Evolutionary conservation across 2,113 vertebrate genomes (phyloP), one percentile per base, ranked within the genome.

Genomic region (Pelecanoides urinatrix): DNA sequence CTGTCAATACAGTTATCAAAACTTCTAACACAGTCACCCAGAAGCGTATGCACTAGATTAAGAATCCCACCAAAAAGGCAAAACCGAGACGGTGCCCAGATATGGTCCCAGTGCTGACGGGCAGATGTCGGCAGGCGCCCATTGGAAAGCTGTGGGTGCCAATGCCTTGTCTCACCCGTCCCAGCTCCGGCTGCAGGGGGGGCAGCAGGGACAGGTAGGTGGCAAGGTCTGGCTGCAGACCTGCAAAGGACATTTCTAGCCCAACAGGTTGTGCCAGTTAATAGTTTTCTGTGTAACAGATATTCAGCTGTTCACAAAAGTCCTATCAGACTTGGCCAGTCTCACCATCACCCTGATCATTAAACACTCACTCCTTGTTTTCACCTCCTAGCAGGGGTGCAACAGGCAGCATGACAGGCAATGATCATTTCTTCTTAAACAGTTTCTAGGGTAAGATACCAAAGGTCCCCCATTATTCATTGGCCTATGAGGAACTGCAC

Each of bases 91-190:
- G 7, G 16, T n/a, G 9, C 14, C 27, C 65, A 66, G 49, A 9
- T 3, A 13, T 0, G 5, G 20, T 3, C 17, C 23, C 0, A 0
- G 34, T 8, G 27, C 62, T 8, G 8, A 22, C 2, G 5, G 30
- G 18, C 45, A 88, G 55, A 13, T 29, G 59, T 22, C 1, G 0
- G 18, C 61, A 88, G 55, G 12, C 26, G 55, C 17, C 2, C 0
- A 0, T 2, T 32, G 47, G n/a, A 40, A 36, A 38, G 11, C 62
- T 50, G 22, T 6, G 11, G 10, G 9, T 25, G 32, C 44, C 13
- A 3, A 14, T 10, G 11, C 16, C 38, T 70, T 8, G 13, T 49
- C 45, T 72, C 20, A 10, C 45, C 74, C 10, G 10, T 15, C 26
- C 49, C 58, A 80, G 29, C 5, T 29, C 36, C 16, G 36, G 49